Base-by-base conservation (phyloP, 2,113 vertebrate species). In the Camelus dromedarius region DNA sequence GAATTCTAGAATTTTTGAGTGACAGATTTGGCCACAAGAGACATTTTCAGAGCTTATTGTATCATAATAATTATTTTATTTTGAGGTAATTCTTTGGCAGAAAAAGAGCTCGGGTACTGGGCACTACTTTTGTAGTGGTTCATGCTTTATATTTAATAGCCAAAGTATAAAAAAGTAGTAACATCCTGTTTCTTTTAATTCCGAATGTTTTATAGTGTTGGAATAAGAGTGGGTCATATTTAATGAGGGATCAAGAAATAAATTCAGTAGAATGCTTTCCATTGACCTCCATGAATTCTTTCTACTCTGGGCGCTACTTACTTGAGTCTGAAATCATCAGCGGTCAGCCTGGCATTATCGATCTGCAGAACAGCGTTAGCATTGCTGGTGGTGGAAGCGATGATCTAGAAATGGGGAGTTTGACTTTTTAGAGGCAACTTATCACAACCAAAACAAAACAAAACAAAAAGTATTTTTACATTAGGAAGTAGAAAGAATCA, bases 251-350 rank as follows among this genome's bases (percentile, higher is more conserved):
- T 82, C 28, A 46, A n/a, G 75, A 52, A 67, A 58, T 18, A 52
- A 54, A 72, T 73, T 38, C 18, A n/a, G 30, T 15, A 10, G 20
- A 60, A 46, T 56, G 42, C 18, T 60, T 89, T 8, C 3, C 28
- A 30, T 6, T 19, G 42, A 26, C 52, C 15, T 10, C 14, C 14
- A 6, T 18, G 50, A 48, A 35, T 56, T 56, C 22, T 46, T 91
- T 50, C 26, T 6, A 6, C 48, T 38, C 46, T 19, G 24, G 3
- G 24, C 28, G 7, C 13, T 18, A 92, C 99, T 98, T 97, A 99
- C 99, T 99, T 99, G 94, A 98, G 88, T 91, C 98, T 98, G 98
- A 99, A 99, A 38, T 99, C 99, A 48, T 99, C 99, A 8, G 99
- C 99, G 4, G 99, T 98, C 97, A 99, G 97, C 73, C 98, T 98